Evolutionary conservation across 2,797 vertebrate genomes (phyloP), one percentile per base, ranked within the genome.

Genomic region (Sebastes vulpes): DNA sequence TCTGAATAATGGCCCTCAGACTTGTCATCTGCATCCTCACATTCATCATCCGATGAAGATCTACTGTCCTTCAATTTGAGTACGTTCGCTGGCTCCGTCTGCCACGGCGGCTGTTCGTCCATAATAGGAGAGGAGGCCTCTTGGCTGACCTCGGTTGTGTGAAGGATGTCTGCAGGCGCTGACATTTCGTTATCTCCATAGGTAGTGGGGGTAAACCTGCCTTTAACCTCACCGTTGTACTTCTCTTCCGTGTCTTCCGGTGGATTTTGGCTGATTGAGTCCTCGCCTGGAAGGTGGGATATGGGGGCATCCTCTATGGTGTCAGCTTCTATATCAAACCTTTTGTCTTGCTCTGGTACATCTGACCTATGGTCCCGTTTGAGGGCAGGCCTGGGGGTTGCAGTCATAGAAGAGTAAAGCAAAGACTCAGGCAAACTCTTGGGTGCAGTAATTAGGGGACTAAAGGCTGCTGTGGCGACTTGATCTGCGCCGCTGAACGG

Each of bases 351-450:
- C 9, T 81, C 71, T 10, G 59, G 59, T n/a, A 28, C 21, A 20
- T 72, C 31, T 0, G 6, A 10, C 5, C 65, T 70, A 4, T n/a
- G 29, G 9, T 79, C 75, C 7, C 76, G 42, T 80, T 94, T 91
- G 21, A 96, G 74, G 1, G 93, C 78, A 2, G 93, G 90, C 77
- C 96, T 91, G 68, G 93, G 90, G 72, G 79, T 95, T 35, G 48
- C 89, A 2, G 70, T 83, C 75, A 84, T 26, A 1, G 42, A 28
- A 20, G 72, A 38, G 26, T 14, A 32, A 53, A 78, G 86, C 66
- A 71, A 56, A 20, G 70, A 35, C 5, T 86, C 88, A 9, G 71
- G 56, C 26, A 77, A 60, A 59, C 48, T 56, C 54, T 75, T 82
- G 2, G 81, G 81, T 9, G 56, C 28, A 20, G 82, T 9, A 1